Evolutionary conservation across 1,140 invertebrate species (phyloP).

Genomic region (Drosophila ohnishii): DNA sequence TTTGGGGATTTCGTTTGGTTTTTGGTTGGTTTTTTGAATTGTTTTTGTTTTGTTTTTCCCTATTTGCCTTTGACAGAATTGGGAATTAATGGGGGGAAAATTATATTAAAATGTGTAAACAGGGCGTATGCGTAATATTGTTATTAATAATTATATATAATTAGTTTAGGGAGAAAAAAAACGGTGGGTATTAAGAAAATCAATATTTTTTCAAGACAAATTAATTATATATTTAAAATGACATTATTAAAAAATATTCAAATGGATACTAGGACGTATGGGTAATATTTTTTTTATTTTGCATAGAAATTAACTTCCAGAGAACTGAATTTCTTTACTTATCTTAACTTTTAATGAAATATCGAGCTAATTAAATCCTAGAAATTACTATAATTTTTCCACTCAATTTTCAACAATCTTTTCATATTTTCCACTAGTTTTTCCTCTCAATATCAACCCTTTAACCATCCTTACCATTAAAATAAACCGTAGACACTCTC

Average conservation of each 20-base stretch:
- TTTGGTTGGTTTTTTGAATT: not conserved
- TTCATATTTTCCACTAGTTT: not conserved
- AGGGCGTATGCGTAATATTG: not conserved
- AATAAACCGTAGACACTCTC: not conserved
- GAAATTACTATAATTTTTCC: not conserved
- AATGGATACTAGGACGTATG: too few relatives aligned
- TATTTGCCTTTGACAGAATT: not conserved
- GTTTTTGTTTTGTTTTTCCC: slow-evolving; percentile 13
- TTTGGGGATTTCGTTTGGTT: slow-evolving; percentile 17
- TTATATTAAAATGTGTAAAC: not conserved
- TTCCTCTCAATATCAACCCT: not conserved
- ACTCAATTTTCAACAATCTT: not conserved
- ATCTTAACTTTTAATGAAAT: not conserved
- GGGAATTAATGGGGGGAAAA: not conserved
- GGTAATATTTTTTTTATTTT: too few relatives aligned
- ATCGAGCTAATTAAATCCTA: too few relatives aligned
- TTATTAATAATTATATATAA: too few relatives aligned
- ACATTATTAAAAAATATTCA: too few relatives aligned
- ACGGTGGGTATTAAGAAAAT: accelerated
- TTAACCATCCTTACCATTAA: not conserved
- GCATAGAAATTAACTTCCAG: too few relatives aligned
- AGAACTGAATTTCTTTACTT: too few relatives aligned
- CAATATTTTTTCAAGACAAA: not conserved
- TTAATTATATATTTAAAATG: not conserved
- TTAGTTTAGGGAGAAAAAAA: not conserved